Conservation (phyloP, 2,797 vertebrate species). For the Gambusia yucatana region DNA sequence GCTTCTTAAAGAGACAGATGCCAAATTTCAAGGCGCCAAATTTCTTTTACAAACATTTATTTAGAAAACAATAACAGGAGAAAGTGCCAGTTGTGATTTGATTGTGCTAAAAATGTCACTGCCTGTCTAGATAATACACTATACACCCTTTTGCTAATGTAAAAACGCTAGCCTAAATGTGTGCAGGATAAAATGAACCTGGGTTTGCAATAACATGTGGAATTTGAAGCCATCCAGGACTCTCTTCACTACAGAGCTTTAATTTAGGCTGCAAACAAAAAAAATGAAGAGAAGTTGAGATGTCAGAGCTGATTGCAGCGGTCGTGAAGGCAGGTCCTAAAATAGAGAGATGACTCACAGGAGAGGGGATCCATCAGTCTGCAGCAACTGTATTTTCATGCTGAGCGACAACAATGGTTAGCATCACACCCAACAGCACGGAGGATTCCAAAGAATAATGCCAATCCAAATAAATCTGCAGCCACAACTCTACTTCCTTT, state of each 20-base stretch:
- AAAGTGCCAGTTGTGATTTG: no score
- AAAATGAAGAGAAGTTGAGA: neutral
- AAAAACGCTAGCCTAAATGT: neutral
- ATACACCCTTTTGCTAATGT: neutral
- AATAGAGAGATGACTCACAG: constrained; percentile 75
- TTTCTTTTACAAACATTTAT: no score
- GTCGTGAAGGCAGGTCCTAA: constrained; percentile 44
- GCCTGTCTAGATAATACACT: no score
- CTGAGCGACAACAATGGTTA: constrained; percentile 48
- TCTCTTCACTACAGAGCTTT: neutral
- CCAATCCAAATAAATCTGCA: neutral
- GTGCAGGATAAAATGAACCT: neutral
- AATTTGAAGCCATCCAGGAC: neutral
- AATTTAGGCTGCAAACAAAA: neutral
- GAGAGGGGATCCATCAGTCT: constrained; percentile 44
- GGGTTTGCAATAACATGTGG: neutral
- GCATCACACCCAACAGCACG: neutral
- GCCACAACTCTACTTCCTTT: neutral
- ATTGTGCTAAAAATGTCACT: no score
- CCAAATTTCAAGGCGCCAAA: no score
- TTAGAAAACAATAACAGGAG: no score
- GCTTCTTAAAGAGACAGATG: no score
- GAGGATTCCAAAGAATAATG: constrained; percentile 29
- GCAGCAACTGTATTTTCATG: constrained; percentile 3
- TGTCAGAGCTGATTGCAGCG: constrained; percentile 37